A percentile compares a stretch with the other conserved stretches of the same genome.
Evolutionary conservation across 2,888 invertebrate species (phyloP).

Genomic region (Phengaris arion): DNA sequence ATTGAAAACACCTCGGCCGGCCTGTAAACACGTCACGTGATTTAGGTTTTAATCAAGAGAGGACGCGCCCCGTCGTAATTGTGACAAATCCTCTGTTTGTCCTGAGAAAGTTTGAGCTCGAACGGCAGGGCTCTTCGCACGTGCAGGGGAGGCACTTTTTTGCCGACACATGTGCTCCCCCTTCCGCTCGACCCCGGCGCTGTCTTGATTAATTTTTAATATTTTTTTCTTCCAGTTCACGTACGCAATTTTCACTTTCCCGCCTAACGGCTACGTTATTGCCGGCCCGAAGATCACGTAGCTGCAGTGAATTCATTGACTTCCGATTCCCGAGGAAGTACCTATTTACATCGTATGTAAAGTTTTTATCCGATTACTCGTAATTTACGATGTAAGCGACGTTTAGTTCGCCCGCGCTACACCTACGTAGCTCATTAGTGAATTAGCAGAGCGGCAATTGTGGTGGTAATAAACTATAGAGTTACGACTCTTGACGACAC

Average conservation of each 20-base stretch:
- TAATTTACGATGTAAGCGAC: constrained; percentile 59
- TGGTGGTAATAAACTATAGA: constrained; percentile 69
- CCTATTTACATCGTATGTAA: constrained; percentile 45
- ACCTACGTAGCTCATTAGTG: constrained; percentile 77
- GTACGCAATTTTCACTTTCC: constrained; percentile 78
- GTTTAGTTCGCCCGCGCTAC: constrained; percentile 76
- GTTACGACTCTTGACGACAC: constrained; percentile 52
- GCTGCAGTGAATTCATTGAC: constrained; percentile 52
- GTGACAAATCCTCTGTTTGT: constrained; percentile 81
- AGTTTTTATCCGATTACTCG: constrained; percentile 58
- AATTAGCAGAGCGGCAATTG: constrained; percentile 75
- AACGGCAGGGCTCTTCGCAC: constrained; percentile 71
- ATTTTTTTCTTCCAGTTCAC: constrained; percentile 78
- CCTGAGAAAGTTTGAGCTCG: constrained; percentile 76
- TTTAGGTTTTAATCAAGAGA: constrained; percentile 80
- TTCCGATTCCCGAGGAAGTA: constrained; percentile 42
- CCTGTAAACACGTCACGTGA: constrained; percentile 81
- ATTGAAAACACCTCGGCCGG: constrained; percentile 79
- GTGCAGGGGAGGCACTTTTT: constrained; percentile 75
- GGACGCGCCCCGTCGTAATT: constrained; percentile 76
- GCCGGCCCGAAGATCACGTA: constrained; percentile 45
- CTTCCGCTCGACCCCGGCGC: constrained; percentile 46
- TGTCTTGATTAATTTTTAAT: constrained; percentile 78
- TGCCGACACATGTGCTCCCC: constrained; percentile 77
- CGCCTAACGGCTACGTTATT: constrained; percentile 56